Evolutionary conservation across 2,797 vertebrate genomes (phyloP), one percentile per base, ranked within the genome.

Genomic region (Dallia pectoralis): DNA sequence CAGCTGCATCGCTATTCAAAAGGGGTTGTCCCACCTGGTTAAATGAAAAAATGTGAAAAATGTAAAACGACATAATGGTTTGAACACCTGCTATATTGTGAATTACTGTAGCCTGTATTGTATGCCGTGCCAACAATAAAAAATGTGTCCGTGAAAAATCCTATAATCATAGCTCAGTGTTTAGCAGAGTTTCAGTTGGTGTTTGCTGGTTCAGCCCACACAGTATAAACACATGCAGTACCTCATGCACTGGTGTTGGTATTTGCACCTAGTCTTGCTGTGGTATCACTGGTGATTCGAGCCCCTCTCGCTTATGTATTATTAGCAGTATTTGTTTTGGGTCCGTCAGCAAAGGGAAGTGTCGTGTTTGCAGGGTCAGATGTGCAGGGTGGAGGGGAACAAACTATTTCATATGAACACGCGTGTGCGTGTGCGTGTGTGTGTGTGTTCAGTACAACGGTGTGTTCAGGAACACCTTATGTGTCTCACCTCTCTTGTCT

Each of bases 291-390:
- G 73, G 83, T 82, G 77, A 84, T 85, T 90, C 86, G 84, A 56
- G 53, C 61, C 77, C 70, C 71, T 81, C 77, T 89, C 29, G 4
- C 56, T 16, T 7, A 6, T 33, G 82, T 91, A 92, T 91, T 89
- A 88, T 92, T 92, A 93, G 86, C 79, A 78, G 86, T 87, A 88
- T 92, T 91, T 91, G 86, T 87, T 89, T 88, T 89, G 80, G 87
- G 79, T 77, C 78, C 89, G 85, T 90, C 88, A 89, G 85, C 82
- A 47, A 80, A 75, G 73, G 73, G 76, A 70, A 81, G 87, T 82
- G 82, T 86, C 79, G 79, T 87, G 82, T 89, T 89, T 86, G 81
- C 71, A 48, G 40, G 72, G 81, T 85, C 81, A 84, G 72, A 78
- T 73, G 68, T 73, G 75, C 59, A 40, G 16, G 47, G 19, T 30